Base-by-base conservation (phyloP, 2,888 invertebrate species). In the Caenorhabditis parvicauda region DNA sequence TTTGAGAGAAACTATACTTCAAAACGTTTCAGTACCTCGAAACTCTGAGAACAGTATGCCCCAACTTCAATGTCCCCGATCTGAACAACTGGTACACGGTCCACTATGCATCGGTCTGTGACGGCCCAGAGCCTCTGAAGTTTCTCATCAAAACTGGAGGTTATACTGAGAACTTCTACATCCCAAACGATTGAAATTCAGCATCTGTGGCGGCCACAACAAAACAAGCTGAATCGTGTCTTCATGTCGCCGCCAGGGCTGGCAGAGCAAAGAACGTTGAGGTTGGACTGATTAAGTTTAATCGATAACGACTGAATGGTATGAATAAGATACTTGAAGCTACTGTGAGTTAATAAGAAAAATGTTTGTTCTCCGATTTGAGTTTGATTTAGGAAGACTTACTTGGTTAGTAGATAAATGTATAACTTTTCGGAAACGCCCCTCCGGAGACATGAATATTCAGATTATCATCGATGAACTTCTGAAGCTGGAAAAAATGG, bases 91-190 rank as follows among this genome's bases (percentile, higher is more conserved):
- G 84, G 67, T 69, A 69, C 54, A 74, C 84, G 0, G 82, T 85
- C 44, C 86, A 86, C 72, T 86, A 84, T 75, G 85, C 86, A 12
- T 83, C 85, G 5, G 85, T 82, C 2, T 85, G 84, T 67, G 81
- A 82, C 47, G 82, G 55, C n/a, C 79, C 83, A 3, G 84, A 79
- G 4, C 84, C 84, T 0, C 69, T 86, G 38, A 82, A 85, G 61
- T 81, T 53, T 51, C 57, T 68, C 7, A 27, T 69, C 35, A 61
- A 60, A n/a, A 64, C 67, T 29, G 65, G 64, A n/a, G 63, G 58
- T 17, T n/a, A 47, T 17, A 28, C 43, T 9, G 37, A 27, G 12
- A 48, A 14, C n/a, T 32, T 32, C 9, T 44, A 12, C 7, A 14
- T 14, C 12, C 12, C 12, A n/a, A n/a, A n/a, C n/a, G n/a, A n/a